Percentiles rank a stretch among this genome's conserved stretches.
phyloP scores from a whole-genome alignment of 2,888 invertebrate genomes.

The Troilus luridus region DNA sequence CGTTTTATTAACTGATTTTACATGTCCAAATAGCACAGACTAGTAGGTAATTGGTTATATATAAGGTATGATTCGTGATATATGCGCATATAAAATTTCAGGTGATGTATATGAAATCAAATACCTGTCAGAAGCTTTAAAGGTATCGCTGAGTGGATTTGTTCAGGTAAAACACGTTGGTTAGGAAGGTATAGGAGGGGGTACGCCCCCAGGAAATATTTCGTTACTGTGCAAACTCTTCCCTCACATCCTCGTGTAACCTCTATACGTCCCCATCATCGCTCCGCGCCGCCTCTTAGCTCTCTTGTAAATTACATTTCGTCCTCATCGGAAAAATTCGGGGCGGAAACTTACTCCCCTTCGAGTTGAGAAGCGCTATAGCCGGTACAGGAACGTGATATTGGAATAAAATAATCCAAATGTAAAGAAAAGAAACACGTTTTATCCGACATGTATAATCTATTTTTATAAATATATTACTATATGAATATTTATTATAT shows the following conservation, averaged over 20 bases:
- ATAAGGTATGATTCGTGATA: too few relatives aligned
- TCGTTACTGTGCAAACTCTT: neutral
- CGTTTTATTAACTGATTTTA: too few relatives aligned
- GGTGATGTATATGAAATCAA: neutral
- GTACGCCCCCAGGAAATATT: neutral
- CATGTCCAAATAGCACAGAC: too few relatives aligned
- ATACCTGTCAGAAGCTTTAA: neutral
- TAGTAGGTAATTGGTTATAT: too few relatives aligned
- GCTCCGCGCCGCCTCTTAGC: neutral
- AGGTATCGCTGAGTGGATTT: conserved; percentile 8
- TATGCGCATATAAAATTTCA: neutral
- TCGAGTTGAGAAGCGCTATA: neutral
- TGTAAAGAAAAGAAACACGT: neutral
- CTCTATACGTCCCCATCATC: neutral
- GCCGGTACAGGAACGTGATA: neutral
- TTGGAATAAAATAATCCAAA: neutral
- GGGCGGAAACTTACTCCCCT: neutral
- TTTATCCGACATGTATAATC: neutral
- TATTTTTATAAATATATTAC: neutral
- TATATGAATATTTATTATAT: too few relatives aligned
- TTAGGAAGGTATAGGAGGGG: neutral
- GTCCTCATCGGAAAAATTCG: neutral
- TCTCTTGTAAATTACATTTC: conserved; percentile 6
- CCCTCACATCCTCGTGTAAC: neutral
- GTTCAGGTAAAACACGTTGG: conserved; percentile 9